A percentile compares a stretch with the other conserved stretches of the same genome.
Evolutionary conservation across 1,140 invertebrate genomes (phyloP).

Genomic region (Pseudachorutes palmiensis): DNA sequence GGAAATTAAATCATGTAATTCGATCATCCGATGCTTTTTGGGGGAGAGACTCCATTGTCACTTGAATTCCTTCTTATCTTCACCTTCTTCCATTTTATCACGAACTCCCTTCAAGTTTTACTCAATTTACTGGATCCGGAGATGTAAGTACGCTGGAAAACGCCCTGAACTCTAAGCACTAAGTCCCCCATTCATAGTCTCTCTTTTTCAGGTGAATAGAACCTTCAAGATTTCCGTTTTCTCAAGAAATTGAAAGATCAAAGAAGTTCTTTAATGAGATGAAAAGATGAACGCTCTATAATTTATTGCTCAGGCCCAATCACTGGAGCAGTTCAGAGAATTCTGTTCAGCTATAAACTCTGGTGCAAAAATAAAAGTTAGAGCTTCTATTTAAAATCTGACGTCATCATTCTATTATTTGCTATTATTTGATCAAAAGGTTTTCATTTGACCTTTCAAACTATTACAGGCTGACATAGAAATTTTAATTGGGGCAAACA

Average conservation of each 20-base stretch:
- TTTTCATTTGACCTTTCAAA: too few species aligned
- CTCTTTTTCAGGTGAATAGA: not conserved
- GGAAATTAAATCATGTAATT: conserved; percentile 37
- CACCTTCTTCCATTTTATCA: conserved; percentile 22
- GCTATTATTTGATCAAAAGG: too few species aligned
- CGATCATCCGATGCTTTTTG: conserved; percentile 23
- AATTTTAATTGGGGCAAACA: not conserved
- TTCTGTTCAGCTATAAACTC: not conserved
- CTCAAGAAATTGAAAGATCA: too few species aligned
- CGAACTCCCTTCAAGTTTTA: conserved; percentile 1
- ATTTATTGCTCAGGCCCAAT: not conserved
- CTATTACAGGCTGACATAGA: not conserved
- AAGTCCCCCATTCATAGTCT: not conserved
- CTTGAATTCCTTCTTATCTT: conserved; percentile 35
- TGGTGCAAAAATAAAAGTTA: not conserved
- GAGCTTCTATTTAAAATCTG: not conserved
- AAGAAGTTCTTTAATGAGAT: not conserved
- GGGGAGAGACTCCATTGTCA: conserved; percentile 28
- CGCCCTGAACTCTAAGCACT: not conserved
- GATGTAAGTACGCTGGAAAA: not conserved
- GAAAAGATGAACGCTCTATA: not conserved
- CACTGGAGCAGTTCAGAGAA: not conserved
- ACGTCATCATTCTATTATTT: too few species aligned
- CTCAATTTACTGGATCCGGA: not conserved
- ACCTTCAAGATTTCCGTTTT: too few species aligned